Base-by-base conservation (phyloP, 2,888 invertebrate genomes). In the Drosophila atripex region DNA sequence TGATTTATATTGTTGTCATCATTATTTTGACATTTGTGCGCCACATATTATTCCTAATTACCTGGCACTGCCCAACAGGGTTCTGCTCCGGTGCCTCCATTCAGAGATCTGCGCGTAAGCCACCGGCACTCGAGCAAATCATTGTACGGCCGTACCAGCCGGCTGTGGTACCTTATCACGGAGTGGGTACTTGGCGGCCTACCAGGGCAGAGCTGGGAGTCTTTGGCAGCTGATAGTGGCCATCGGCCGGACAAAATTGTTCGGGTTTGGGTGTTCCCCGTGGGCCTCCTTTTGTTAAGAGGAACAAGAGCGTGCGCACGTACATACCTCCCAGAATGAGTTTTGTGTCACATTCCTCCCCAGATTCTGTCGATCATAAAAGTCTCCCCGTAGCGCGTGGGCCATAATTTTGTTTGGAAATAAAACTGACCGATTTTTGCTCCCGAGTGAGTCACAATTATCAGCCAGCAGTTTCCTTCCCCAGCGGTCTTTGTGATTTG, bases 1-100 rank as follows among this genome's bases (percentile, higher is more conserved):
- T 16, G 50, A 21, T 65, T 69, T 32, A 46, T 56, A 46, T 59
- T 25, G 57, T 57, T 76, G 74, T 64, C 75, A 75, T 71, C 76
- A 76, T 76, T 54, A 70, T 68, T 79, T 74, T 71, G 71, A 63
- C 70, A 66, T 65, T 57, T 76, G 54, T 46, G 30, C 16, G 39
- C 47, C 41, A 46, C 57, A 49, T 71, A 75, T 76, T 63, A 66
- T 76, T 55, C 30, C 14, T 35, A 35, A 70, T 51, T 64, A 30
- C 61, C 54, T 38, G 35, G 21, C 50, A 18, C 28, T 23, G 32
- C 23, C 56, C 39, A 9, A 9, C 16, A 46, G 47, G 57, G 57
- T 57, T 57, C 41, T 8, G 60, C 39, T 61, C 41, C 12, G 18
- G 16, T 57, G 46, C 6, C 18, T 58, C 51, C 57, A 51, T 52